Conservation (phyloP, 2,113 vertebrate species). For the Seriola rivoliana region DNA sequence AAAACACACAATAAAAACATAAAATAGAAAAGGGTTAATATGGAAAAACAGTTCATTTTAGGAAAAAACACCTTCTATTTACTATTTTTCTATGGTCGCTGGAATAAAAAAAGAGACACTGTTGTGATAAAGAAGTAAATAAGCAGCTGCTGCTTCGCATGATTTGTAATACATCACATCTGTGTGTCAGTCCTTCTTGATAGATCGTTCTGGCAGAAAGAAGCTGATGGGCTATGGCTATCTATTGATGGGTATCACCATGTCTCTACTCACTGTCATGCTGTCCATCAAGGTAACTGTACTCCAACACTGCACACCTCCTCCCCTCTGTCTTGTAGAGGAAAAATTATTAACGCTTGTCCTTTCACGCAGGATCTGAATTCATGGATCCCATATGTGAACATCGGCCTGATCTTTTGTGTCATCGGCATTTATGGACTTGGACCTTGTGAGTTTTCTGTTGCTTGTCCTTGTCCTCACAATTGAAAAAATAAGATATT, state of each 20-base stretch:
- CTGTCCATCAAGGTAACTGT: slow-evolving; percentile 83
- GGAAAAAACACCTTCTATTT: no score
- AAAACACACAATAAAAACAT: no score
- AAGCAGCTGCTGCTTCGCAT: no score
- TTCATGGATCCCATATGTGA: slow-evolving; percentile 82
- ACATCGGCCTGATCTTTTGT: slow-evolving; percentile 84
- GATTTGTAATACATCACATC: background rate
- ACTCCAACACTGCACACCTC: background rate
- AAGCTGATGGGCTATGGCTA: slow-evolving; percentile 85
- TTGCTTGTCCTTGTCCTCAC: background rate
- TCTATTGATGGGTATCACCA: slow-evolving; percentile 82
- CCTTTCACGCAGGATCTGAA: slow-evolving; percentile 74
- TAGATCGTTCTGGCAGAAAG: slow-evolving; percentile 82
- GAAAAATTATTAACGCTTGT: background rate
- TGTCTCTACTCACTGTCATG: slow-evolving; percentile 77
- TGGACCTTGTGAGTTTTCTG: slow-evolving; percentile 83
- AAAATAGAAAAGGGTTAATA: no score
- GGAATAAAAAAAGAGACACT: background rate
- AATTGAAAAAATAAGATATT: background rate
- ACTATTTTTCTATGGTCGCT: no score
- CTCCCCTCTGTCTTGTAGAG: background rate
- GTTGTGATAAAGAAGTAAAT: background rate
- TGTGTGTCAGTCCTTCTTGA: slow-evolving; percentile 80
- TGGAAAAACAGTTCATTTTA: no score
- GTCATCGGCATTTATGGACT: slow-evolving; percentile 85